Evolutionary conservation across 2,797 vertebrate species (phyloP).

Genomic region (Micromesistius poutassou): DNA sequence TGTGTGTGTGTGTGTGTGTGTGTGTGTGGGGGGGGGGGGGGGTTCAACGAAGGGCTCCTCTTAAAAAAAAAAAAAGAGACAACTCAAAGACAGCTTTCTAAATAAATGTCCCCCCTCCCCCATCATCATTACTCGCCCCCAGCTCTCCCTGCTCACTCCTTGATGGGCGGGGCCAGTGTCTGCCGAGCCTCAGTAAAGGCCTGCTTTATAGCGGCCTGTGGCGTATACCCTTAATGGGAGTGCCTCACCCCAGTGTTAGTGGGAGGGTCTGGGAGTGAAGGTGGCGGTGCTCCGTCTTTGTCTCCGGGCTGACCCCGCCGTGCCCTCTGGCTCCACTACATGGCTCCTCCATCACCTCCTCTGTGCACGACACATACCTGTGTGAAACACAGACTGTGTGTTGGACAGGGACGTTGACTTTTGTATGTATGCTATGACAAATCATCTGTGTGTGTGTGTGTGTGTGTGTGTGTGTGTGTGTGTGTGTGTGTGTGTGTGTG

Average conservation of each 20-base stretch:
- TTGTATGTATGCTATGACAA: conserved; percentile 1
- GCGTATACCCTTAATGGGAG: conserved; percentile 41
- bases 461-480: not conserved
- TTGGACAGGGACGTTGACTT: conserved; percentile 32
- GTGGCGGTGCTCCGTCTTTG: conserved; percentile 48
- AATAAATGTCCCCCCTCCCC: conserved; percentile 67
- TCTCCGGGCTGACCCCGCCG: conserved; percentile 50
- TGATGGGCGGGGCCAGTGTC: conserved; percentile 48
- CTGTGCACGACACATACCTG: conserved; percentile 13
- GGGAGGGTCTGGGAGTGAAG: conserved; percentile 51
- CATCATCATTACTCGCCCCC: conserved; percentile 39
- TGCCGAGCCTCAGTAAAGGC: conserved; percentile 34
- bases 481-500: conserved; percentile 1
- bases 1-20: conserved; percentile 6
- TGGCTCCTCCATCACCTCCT: conserved; percentile 30
- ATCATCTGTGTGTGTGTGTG: conserved; percentile 4
- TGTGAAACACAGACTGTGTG: conserved; percentile 7
- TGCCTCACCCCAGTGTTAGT: conserved; percentile 62
- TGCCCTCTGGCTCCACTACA: conserved; percentile 44
- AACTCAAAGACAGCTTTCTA: conserved; percentile 55
- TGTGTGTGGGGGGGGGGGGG: conserved; percentile 29
- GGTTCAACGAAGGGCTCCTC: conserved; percentile 60
- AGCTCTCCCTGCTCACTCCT: conserved; percentile 8
- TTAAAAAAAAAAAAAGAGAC: conserved; percentile 39
- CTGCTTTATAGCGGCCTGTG: conserved; percentile 49